These are phyloP conservation scores for Erithacus rubecula DNA, from an alignment of 2,797 vertebrate species.

Conservation along the genomic window DNA sequence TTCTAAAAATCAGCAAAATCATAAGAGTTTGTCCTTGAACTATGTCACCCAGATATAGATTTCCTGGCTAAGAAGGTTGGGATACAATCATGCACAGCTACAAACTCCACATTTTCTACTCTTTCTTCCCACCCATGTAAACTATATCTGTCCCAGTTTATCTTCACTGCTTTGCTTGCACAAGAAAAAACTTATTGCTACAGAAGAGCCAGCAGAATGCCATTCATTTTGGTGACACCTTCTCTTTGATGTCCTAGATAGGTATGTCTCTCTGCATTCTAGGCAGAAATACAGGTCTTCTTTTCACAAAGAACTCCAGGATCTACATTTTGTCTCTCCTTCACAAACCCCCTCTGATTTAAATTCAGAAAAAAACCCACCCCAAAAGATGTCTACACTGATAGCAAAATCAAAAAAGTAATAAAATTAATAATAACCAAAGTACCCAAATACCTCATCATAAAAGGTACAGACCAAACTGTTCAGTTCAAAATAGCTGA, in stretches of 20 bases:
- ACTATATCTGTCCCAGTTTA: not conserved
- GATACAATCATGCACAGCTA: not conserved
- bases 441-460: rapidly evolving
- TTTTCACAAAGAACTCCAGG: not conserved
- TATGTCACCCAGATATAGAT: not conserved
- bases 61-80: not conserved
- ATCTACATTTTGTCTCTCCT: not conserved
- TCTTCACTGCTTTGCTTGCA: not conserved
- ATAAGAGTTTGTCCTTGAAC: not conserved
- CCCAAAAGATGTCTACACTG: not conserved
- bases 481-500: not conserved
- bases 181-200: not conserved
- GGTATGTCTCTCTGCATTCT: not conserved
- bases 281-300: not conserved
- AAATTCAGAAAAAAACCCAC: not conserved
- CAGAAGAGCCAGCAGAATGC: not conserved
- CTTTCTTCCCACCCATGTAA: not conserved
- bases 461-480: not conserved
- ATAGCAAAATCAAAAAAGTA: not conserved
- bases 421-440: rapidly evolving
- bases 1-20: not conserved
- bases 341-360: not conserved
- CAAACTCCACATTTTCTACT: not conserved
- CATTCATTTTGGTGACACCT: not conserved
- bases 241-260: not conserved